Conservation (phyloP, 2,888 invertebrate species). For the Hemaris fuciformis region DNA sequence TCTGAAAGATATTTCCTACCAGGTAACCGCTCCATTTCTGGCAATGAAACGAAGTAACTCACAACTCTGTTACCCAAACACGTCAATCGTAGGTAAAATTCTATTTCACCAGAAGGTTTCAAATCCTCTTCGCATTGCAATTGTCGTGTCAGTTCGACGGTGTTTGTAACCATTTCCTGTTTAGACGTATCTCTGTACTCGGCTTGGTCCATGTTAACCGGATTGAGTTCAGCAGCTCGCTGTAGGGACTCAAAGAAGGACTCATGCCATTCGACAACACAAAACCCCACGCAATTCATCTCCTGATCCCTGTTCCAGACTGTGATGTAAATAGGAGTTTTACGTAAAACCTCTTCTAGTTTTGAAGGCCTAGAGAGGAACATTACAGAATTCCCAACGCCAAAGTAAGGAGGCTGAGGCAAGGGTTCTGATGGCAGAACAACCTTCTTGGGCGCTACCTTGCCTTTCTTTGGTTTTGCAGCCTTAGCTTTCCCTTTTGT, state of each 20-base stretch:
- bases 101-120: slow-evolving; percentile 67
- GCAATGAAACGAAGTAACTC: slow-evolving; percentile 64
- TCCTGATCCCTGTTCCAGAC: slow-evolving; percentile 75
- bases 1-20: slow-evolving; percentile 69
- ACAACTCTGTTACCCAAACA: slow-evolving; percentile 68
- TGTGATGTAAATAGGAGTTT: slow-evolving; percentile 67
- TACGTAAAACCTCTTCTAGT: slow-evolving; percentile 58
- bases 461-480: slow-evolving; percentile 50
- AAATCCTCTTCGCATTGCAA: slow-evolving; percentile 73
- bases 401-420: slow-evolving; percentile 72
- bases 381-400: slow-evolving; percentile 70
- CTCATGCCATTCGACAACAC: slow-evolving; percentile 64
- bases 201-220: slow-evolving; percentile 64
- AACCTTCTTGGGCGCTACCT: slow-evolving; percentile 44
- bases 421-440: slow-evolving; percentile 68
- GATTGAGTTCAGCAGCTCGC: slow-evolving; percentile 58
- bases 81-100: slow-evolving; percentile 61
- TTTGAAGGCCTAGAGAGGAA: slow-evolving; percentile 69
- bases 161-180: slow-evolving; percentile 67
- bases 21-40: slow-evolving; percentile 73
- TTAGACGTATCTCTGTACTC: slow-evolving; percentile 61
- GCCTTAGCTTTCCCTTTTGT: slow-evolving; percentile 39
- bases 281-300: slow-evolving; percentile 66
- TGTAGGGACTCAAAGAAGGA: slow-evolving; percentile 63
- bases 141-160: slow-evolving; percentile 57